These are phyloP conservation scores for Rhea pennata DNA, from an alignment of 2,113 vertebrate genomes.

Conservation along the genomic window DNA sequence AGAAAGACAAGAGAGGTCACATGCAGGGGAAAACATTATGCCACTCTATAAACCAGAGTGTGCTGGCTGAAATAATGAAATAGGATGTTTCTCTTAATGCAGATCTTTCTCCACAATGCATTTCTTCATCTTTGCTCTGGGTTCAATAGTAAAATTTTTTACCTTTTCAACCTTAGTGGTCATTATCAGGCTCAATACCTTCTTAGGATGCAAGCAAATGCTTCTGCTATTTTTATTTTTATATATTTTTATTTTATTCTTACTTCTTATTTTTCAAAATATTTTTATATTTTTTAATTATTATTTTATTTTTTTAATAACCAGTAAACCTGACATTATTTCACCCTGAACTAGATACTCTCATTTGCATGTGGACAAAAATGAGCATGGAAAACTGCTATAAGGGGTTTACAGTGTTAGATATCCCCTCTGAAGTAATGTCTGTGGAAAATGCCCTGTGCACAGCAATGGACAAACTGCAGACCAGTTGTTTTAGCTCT, in stretches of 20 bases:
- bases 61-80: not conserved
- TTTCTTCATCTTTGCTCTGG: not conserved
- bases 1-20: not conserved
- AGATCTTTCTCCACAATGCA: not conserved
- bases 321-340: not conserved
- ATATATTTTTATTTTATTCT: not conserved
- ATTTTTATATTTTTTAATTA: not conserved
- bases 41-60: rapidly evolving
- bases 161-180: not conserved
- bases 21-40: not conserved
- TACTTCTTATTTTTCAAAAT: not conserved
- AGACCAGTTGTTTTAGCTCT: not conserved
- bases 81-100: not conserved
- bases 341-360: not conserved
- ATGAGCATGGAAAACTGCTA: not conserved
- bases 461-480: not conserved
- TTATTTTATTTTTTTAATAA: not conserved
- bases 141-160: not conserved
- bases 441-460: not conserved
- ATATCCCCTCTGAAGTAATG: not conserved
- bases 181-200: not conserved
- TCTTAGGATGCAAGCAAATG: not conserved
- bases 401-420: not conserved
- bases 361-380: not conserved
- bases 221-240: not conserved